Percentiles rank a stretch among this genome's conserved stretches.
Evolutionary conservation across 2,888 invertebrate species (phyloP).

Genomic region (Thumatha senex): DNA sequence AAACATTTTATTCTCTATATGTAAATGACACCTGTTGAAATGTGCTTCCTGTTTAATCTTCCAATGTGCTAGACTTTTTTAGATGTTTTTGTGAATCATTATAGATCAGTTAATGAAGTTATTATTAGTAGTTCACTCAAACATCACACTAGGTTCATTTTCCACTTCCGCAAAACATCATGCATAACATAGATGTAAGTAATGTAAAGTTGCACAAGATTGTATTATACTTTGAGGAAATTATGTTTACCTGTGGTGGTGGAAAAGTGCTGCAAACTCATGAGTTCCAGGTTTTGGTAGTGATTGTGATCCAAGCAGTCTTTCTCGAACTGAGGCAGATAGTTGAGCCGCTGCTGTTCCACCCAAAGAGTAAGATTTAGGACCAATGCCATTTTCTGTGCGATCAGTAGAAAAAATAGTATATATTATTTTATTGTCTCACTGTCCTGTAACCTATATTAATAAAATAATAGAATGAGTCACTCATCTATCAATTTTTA

Average conservation of each 20-base stretch:
- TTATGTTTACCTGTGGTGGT: constrained; percentile 80
- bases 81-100: not conserved
- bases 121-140: not conserved
- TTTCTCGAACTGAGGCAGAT: constrained; percentile 93
- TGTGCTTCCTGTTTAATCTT: not conserved
- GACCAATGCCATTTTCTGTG: constrained; percentile 88
- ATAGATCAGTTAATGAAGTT: not conserved
- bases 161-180: not conserved
- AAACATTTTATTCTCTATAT: too few relatives aligned
- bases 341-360: constrained; percentile 93
- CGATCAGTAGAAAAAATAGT: constrained; percentile 17
- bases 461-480: too few relatives aligned
- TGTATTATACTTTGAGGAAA: not conserved
- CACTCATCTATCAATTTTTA: too few relatives aligned
- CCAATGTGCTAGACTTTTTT: not conserved
- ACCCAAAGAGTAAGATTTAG: constrained; percentile 93
- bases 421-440: not conserved
- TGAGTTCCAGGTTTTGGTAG: constrained; percentile 91
- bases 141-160: not conserved
- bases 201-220: not conserved
- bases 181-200: not conserved
- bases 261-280: constrained; percentile 86
- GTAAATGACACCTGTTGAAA: not conserved
- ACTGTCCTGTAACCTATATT: not conserved
- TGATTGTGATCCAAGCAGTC: constrained; percentile 93